phyloP scores from a whole-genome alignment of 2,113 vertebrate species.

The Stegostoma tigrinum region DNA sequence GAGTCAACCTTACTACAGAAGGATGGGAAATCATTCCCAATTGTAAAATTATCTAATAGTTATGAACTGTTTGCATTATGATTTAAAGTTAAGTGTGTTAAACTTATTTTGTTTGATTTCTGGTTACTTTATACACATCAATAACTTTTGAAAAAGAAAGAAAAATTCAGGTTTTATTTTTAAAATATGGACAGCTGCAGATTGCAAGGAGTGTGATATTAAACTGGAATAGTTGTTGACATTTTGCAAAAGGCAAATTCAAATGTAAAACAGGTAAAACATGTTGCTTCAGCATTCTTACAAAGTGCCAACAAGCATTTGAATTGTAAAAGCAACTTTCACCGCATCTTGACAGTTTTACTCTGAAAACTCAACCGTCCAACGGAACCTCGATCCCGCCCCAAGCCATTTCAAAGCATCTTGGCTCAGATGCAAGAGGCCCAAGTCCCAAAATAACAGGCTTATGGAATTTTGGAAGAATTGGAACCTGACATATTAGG shows the following conservation, averaged over 20 bases:
- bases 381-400: neutral
- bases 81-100: neutral
- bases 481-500: neutral
- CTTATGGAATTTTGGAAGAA: conserved; percentile 15
- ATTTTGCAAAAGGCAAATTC: conserved; percentile 13
- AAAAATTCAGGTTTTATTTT: neutral
- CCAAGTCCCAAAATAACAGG: neutral
- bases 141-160: neutral
- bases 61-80: neutral
- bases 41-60: neutral
- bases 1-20: neutral
- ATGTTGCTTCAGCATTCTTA: conserved; percentile 10
- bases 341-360: conserved; percentile 16
- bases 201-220: neutral
- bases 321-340: conserved; percentile 29
- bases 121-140: neutral
- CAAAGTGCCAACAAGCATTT: conserved; percentile 31
- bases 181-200: neutral
- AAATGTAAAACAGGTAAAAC: conserved; percentile 30
- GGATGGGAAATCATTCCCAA: neutral
- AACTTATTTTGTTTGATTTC: neutral
- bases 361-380: conserved; percentile 31
- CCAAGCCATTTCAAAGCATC: conserved; percentile 26
- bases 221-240: conserved; percentile 6
- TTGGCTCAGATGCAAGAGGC: conserved; percentile 24